Evolutionary conservation across 1,140 invertebrate genomes (phyloP), one percentile per base, ranked within the genome.

Genomic region (Saccostrea echinata): DNA sequence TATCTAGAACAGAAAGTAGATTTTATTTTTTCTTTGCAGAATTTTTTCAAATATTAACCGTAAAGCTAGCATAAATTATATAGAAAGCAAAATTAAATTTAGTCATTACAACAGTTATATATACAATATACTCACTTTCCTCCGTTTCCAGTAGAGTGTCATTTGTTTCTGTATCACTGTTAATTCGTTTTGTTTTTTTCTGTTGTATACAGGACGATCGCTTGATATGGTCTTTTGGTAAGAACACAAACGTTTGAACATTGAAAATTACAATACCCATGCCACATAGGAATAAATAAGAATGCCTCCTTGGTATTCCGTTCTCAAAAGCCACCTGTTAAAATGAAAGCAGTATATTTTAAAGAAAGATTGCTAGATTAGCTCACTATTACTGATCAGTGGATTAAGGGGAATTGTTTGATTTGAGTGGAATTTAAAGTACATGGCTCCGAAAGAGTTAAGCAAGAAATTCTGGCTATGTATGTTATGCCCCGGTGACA

Each of bases 171-270:
- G 24, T 76, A 24, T 76, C 30, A 16, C 27, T 76, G 68, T 6
- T 16, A 16, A 12, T 27, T 2, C 24, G 16, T 27, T 76, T 13
- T 16, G 24, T 3, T 1, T 76, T 76, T 30, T 76, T 33, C 68
- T 76, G 27, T 16, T 24, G 27, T 30, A 12, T 16, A 12, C 27
- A 33, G 8, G 68, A 6, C 12, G 24, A 16, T 30, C 27, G 68
- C 16, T 33, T 11, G n/a, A 83, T 51, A 53, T 83, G 52, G 52
- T 83, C 81, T 83, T 83, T 83, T 52, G 81, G 81, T n/a, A 83
- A 27, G 12, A 83, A 83, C 21, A 83, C 35, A 83, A 83, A 83
- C 21, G 81, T 83, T 24, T 53, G 35, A 21, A 83, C 81, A 21
- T 51, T 53, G 52, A 83, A 83, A 51, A 53, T 83, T 24, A 83